These are phyloP conservation scores for Acrocyrtus sp. DNA, from an alignment of 2,888 invertebrate genomes.

Conservation along the genomic window DNA sequence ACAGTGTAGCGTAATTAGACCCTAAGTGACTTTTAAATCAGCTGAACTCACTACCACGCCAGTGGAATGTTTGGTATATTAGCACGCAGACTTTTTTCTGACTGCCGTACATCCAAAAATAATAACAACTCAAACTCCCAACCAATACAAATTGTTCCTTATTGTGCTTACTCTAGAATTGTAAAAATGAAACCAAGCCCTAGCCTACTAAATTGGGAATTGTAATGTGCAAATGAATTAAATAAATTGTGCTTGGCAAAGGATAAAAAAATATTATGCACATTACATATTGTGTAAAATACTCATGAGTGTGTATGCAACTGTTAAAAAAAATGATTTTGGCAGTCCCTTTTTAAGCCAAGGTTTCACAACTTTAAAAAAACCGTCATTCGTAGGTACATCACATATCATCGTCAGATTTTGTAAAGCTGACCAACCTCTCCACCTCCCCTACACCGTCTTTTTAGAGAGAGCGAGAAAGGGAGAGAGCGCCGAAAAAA, in stretches of 20 bases:
- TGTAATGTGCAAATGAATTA: constrained; percentile 46
- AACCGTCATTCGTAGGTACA: background rate
- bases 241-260: constrained; percentile 42
- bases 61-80: too few relatives aligned
- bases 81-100: too few relatives aligned
- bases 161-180: too few relatives aligned
- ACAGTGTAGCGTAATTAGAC: too few relatives aligned
- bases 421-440: constrained; percentile 3
- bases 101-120: too few relatives aligned
- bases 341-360: constrained; percentile 51
- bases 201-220: constrained; percentile 39
- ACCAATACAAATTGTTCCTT: constrained; percentile 13
- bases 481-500: background rate
- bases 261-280: constrained; percentile 7
- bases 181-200: constrained; percentile 38
- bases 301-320: constrained; percentile 7
- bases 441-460: background rate
- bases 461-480: background rate
- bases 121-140: too few relatives aligned
- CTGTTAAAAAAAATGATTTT: constrained; percentile 38
- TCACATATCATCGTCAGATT: background rate
- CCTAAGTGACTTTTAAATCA: too few relatives aligned
- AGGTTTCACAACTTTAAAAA: constrained; percentile 18
- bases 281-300: constrained; percentile 10
- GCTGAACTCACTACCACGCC: too few relatives aligned